Evolutionary conservation across 2,113 vertebrate genomes (phyloP), one percentile per base, ranked within the genome.

Genomic region (Vulpes vulpes): DNA sequence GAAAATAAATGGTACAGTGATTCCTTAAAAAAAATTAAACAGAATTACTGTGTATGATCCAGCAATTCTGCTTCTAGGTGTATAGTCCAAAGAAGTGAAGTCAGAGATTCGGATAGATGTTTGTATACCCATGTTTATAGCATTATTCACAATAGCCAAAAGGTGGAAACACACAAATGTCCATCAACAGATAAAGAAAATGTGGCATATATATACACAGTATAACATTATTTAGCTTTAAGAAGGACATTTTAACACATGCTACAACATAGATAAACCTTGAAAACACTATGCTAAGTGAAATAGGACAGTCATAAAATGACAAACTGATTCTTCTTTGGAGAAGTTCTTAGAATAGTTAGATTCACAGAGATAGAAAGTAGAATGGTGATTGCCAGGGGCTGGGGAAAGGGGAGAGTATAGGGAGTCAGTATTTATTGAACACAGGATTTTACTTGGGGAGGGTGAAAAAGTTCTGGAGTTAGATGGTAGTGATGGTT

Each of bases 181-280:
- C 65, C 20, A 9, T 51, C 25, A 69, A 5, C 65, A 69, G 81
- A 62, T 30, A 89, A 96, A 80, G 14, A 71, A 83, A 89, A 51
- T 35, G 19, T 89, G 78, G 22, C 30, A 53, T 74, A 23, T 67
- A 76, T 12, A 23, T 80, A 23, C 71, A 20, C 32, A 55, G 4
- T 84, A 43, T 81, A 83, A 38, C 59, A 78, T 76, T 82, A 35
- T 55, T 69, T 71, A 81, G 16, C 64, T 80, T 92, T 88, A 3
- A 86, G 67, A 96, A 92, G 76, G 89, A 83, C 83, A 83, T 78
- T 76, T 88, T 89, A 67, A 76, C n/a, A 43, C 14, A 82, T 90
- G 35, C 49, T 59, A 20, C 22, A 96, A 11, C 35, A 14, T 53
- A 5, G 55, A 35, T 80, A 19, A 86, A 83, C 12, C 62, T 94